Percentiles rank a stretch among this genome's conserved stretches.
Evolutionary conservation across 2,113 vertebrate genomes (phyloP).

Genomic region (Plestiodon gilberti): DNA sequence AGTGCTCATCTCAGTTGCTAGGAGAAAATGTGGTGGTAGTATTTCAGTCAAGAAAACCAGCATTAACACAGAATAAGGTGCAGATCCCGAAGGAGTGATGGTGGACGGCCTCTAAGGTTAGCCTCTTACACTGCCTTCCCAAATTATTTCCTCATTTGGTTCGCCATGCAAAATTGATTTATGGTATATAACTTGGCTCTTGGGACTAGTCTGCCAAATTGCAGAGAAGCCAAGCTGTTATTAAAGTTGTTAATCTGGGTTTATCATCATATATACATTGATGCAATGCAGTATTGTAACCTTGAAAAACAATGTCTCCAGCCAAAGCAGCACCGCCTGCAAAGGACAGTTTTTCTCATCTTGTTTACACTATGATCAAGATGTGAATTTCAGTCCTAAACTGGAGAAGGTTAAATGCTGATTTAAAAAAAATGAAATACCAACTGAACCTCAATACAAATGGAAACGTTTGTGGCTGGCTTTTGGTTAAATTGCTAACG

Average conservation of each 20-base stretch:
- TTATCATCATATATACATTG: neutral
- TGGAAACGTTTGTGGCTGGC: too few species aligned
- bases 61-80: neutral
- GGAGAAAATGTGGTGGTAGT: neutral
- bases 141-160: neutral
- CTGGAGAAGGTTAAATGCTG: neutral
- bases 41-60: neutral
- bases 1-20: neutral
- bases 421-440: neutral
- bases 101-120: neutral
- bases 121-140: neutral
- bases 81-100: neutral
- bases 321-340: neutral
- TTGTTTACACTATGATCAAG: accelerated
- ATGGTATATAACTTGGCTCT: neutral
- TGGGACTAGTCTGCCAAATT: neutral
- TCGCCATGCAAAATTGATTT: neutral
- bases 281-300: neutral
- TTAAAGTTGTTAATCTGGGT: neutral
- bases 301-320: slow-evolving; percentile 1
- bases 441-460: too few species aligned
- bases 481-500: too few species aligned
- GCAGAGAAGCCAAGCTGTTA: neutral
- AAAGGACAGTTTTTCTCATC: slow-evolving; percentile 7
- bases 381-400: neutral